Percentiles rank a stretch among this genome's conserved stretches.
Evolutionary conservation across 2,113 vertebrate species (phyloP).

Genomic region (Elephas maximus): DNA sequence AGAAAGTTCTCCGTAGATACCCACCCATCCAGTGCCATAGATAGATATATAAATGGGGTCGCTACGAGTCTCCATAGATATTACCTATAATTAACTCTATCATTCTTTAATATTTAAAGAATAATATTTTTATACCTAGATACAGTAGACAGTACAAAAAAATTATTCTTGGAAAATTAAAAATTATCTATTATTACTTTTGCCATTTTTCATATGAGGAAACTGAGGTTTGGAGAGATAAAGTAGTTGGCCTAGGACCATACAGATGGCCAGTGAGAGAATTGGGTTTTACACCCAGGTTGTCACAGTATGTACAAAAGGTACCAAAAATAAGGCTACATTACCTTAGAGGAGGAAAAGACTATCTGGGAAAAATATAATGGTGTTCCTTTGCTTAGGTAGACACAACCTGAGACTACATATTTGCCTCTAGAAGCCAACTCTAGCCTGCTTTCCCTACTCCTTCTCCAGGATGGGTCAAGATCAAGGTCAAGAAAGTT

Average conservation of each 20-base stretch:
- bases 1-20: neutral
- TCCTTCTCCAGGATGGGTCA: neutral
- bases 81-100: neutral
- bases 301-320: neutral
- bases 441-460: neutral
- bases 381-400: neutral
- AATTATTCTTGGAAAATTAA: neutral
- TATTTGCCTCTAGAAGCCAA: neutral
- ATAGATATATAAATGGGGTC: too few relatives aligned
- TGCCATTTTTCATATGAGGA: neutral
- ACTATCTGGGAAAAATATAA: neutral
- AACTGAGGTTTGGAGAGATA: neutral
- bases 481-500: neutral
- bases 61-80: neutral
- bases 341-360: neutral
- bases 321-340: neutral
- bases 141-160: neutral
- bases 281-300: neutral
- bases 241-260: neutral
- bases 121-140: neutral
- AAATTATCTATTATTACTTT: neutral
- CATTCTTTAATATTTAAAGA: neutral
- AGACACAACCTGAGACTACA: neutral
- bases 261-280: neutral
- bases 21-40: too few relatives aligned